Evolutionary conservation across 2,113 vertebrate genomes (phyloP).

Genomic region (Oryzias celebensis): DNA sequence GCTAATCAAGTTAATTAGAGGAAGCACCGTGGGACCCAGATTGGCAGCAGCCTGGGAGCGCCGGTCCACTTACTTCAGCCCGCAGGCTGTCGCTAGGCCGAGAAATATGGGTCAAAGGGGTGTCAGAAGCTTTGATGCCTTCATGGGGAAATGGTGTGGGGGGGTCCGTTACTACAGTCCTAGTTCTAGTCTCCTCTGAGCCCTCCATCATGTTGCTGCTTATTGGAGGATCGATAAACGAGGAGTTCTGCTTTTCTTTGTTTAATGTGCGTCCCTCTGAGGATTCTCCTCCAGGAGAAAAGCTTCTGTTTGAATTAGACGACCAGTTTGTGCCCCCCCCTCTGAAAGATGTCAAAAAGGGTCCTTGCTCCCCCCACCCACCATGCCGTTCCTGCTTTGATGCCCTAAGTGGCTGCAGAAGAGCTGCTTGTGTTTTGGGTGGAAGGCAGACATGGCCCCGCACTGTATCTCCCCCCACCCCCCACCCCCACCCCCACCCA

Average conservation of each 20-base stretch:
- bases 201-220: too few relatives aligned
- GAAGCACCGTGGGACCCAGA: slow-evolving; percentile 44
- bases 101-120: slow-evolving; percentile 54
- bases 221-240: slow-evolving; percentile 3
- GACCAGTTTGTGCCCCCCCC: slow-evolving; percentile 8
- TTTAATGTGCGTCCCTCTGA: background rate
- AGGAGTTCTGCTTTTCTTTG: background rate
- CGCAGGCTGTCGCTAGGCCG: slow-evolving; percentile 39
- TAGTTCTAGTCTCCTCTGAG: too few relatives aligned
- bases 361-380: slow-evolving; percentile 7
- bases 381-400: slow-evolving; percentile 22
- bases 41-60: slow-evolving; percentile 54
- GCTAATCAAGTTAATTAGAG: slow-evolving; percentile 72
- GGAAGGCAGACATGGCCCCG: slow-evolving; percentile 70
- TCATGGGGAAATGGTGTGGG: background rate
- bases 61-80: slow-evolving; percentile 44
- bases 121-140: slow-evolving; percentile 36
- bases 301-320: slow-evolving; percentile 15
- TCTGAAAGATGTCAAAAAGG: background rate
- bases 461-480: slow-evolving; percentile 69
- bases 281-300: slow-evolving; percentile 7
- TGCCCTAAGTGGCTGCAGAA: slow-evolving; percentile 52
- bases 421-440: slow-evolving; percentile 66
- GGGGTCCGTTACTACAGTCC: background rate
- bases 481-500: slow-evolving; percentile 44